Percentiles rank a stretch among this genome's conserved stretches.
These are phyloP conservation scores for Triplophysa rosa DNA, from an alignment of 2,113 vertebrate species.

Conservation along the genomic window DNA sequence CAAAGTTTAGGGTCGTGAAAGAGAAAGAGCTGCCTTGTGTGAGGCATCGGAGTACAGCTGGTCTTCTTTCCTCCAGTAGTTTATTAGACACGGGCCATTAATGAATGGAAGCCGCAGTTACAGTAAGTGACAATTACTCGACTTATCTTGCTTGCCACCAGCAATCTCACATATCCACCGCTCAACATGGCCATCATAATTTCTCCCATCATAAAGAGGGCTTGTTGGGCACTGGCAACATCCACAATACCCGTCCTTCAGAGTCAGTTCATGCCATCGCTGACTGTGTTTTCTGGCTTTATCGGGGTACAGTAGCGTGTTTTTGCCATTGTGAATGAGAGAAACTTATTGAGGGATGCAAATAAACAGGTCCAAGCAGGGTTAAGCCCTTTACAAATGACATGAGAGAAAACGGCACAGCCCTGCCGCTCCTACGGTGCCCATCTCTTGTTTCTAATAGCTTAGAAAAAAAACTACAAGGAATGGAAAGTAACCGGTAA, in stretches of 20 bases:
- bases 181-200: slow-evolving; percentile 80
- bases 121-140: slow-evolving; percentile 81
- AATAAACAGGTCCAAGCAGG: slow-evolving; percentile 71
- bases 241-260: slow-evolving; percentile 76
- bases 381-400: slow-evolving; percentile 68
- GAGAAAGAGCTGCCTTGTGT: slow-evolving; percentile 82
- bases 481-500: slow-evolving; percentile 29
- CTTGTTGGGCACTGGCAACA: slow-evolving; percentile 82
- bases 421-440: background rate
- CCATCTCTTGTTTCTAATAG: slow-evolving; percentile 24
- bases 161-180: slow-evolving; percentile 81
- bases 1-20: slow-evolving; percentile 72
- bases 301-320: slow-evolving; percentile 80
- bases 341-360: slow-evolving; percentile 23
- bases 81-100: slow-evolving; percentile 79
- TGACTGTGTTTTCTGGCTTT: slow-evolving; percentile 76
- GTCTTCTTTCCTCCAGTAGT: slow-evolving; percentile 72
- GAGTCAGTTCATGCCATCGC: slow-evolving; percentile 76
- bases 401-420: slow-evolving; percentile 6
- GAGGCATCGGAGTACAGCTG: slow-evolving; percentile 79
- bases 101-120: slow-evolving; percentile 86
- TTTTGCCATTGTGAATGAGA: slow-evolving; percentile 52
- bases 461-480: slow-evolving; percentile 16
- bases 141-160: slow-evolving; percentile 82
- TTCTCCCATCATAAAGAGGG: slow-evolving; percentile 88